Evolutionary conservation across 2,797 vertebrate species (phyloP).

Genomic region (Aselliscus stoliczkanus): DNA sequence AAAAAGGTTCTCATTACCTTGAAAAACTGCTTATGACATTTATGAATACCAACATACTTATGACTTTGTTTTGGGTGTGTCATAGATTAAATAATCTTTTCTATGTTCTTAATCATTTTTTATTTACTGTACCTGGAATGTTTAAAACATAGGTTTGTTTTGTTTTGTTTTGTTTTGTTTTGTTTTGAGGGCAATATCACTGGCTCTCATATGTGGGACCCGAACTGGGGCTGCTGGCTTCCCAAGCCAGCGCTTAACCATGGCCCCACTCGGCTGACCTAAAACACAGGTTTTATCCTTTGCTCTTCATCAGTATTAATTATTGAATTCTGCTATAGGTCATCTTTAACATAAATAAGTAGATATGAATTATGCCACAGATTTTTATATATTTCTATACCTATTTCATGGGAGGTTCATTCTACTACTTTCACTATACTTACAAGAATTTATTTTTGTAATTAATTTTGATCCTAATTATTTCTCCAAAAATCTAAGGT

Average conservation of each 20-base stretch:
- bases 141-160: not conserved
- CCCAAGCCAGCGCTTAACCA: too few species aligned
- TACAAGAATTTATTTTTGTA: not conserved
- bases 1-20: not conserved
- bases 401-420: not conserved
- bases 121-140: not conserved
- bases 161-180: too few species aligned
- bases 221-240: too few species aligned
- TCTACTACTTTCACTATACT: not conserved
- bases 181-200: too few species aligned
- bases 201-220: too few species aligned
- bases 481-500: not conserved
- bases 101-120: not conserved
- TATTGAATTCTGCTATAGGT: not conserved
- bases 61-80: not conserved
- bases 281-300: not conserved
- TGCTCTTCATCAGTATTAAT: not conserved
- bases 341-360: not conserved
- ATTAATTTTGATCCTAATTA: not conserved
- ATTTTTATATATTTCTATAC: not conserved
- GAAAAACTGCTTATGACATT: not conserved
- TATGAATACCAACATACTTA: not conserved
- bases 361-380: not conserved
- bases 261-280: too few species aligned
- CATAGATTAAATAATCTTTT: not conserved